A percentile compares a stretch with the other conserved stretches of the same genome.
These are phyloP conservation scores for Rhadinocentrus ornatus DNA, from an alignment of 2,797 vertebrate species.

Conservation along the genomic window DNA sequence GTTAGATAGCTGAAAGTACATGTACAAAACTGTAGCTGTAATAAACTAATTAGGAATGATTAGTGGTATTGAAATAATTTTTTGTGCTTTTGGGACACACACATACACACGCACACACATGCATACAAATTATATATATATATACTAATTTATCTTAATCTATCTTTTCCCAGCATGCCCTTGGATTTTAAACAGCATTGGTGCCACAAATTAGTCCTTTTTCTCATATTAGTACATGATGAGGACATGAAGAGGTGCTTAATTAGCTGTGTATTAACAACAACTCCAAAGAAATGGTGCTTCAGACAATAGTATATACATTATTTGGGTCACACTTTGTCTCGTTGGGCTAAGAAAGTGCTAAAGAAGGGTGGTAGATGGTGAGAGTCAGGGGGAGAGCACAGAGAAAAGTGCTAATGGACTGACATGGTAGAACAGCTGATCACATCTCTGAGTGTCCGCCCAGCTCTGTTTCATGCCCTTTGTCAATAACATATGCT, in stretches of 20 bases:
- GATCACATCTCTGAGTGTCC: constrained; percentile 62
- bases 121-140: background rate
- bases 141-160: constrained; percentile 74
- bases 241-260: constrained; percentile 9
- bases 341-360: constrained; percentile 21
- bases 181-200: constrained; percentile 42
- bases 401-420: constrained; percentile 67
- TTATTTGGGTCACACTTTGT: constrained; percentile 31
- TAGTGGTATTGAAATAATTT: no score
- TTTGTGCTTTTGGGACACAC: no score
- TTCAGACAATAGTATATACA: background rate
- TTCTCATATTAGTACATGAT: constrained; percentile 52
- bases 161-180: constrained; percentile 65
- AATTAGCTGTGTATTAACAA: background rate
- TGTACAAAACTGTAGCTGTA: background rate
- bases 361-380: constrained; percentile 18
- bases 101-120: no score
- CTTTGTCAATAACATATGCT: constrained; percentile 68
- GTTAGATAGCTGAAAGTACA: constrained; percentile 7
- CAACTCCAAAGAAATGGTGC: background rate
- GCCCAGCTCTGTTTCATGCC: constrained; percentile 47
- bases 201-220: constrained; percentile 60
- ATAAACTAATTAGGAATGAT: background rate
- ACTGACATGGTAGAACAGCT: constrained; percentile 62
- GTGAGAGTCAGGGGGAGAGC: constrained; percentile 36